These are phyloP conservation scores for Gonioctena quinquepunctata DNA, from an alignment of 1,140 invertebrate genomes.

Conservation along the genomic window DNA sequence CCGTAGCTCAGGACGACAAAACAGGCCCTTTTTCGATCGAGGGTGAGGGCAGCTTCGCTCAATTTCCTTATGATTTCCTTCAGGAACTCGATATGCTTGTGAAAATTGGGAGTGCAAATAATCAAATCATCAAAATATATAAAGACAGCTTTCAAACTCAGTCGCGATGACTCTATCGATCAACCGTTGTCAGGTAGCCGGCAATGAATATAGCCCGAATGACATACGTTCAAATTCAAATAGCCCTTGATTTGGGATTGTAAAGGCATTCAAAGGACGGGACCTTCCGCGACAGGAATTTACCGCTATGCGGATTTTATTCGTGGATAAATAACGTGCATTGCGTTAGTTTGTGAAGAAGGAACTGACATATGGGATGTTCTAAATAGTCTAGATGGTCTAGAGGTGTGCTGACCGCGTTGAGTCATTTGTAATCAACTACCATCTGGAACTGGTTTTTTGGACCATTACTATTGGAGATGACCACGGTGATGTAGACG, in stretches of 20 bases:
- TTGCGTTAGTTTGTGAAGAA: not conserved
- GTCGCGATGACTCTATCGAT: constrained; percentile 23
- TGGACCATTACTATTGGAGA: constrained; percentile 22
- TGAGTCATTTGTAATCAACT: constrained; percentile 21
- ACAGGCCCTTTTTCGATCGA: constrained; percentile 48
- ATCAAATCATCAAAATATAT: constrained; percentile 51
- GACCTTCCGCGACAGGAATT: constrained; percentile 40
- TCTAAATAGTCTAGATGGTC: too few relatives aligned
- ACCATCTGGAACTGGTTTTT: constrained; percentile 18
- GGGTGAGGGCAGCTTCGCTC: constrained; percentile 3
- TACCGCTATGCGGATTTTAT: constrained; percentile 48
- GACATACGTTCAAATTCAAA: constrained; percentile 43
- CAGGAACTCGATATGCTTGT: constrained; percentile 7
- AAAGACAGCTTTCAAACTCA: constrained; percentile 31
- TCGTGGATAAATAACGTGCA: constrained; percentile 39
- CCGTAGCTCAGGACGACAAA: constrained; percentile 39
- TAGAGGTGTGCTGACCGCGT: constrained; percentile 30
- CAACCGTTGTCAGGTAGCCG: constrained; percentile 30
- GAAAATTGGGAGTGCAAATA: constrained; percentile 38
- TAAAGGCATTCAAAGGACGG: constrained; percentile 56
- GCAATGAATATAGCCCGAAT: constrained; percentile 50
- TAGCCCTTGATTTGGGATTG: constrained; percentile 48
- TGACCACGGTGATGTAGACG: constrained; percentile 34
- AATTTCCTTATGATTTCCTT: constrained; percentile 29
- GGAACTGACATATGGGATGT: constrained; percentile 15